Evolutionary conservation across 2,797 vertebrate species (phyloP).

Genomic region (Neosilurus mollespiculum): DNA sequence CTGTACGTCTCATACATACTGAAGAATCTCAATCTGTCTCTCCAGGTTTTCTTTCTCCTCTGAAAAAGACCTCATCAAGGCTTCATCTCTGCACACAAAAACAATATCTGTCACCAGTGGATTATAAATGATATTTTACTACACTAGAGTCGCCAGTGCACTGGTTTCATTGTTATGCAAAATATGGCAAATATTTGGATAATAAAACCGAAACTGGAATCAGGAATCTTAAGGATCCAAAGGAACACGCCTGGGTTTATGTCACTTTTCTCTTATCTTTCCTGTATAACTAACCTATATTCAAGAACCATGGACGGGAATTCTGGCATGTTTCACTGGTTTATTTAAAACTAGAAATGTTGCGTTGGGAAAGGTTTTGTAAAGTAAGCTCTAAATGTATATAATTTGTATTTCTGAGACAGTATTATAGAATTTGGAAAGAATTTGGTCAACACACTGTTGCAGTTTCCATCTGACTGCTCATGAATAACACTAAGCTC

Average conservation of each 20-base stretch:
- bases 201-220: neutral
- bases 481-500: neutral
- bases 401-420: neutral
- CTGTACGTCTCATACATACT: constrained; percentile 75
- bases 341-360: neutral
- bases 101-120: neutral
- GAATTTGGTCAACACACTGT: neutral
- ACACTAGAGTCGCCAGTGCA: neutral
- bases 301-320: neutral
- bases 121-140: neutral
- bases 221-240: neutral
- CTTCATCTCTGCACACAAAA: constrained; percentile 80
- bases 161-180: neutral
- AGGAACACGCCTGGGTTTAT: no score
- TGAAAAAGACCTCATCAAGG: constrained; percentile 85
- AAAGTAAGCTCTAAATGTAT: neutral
- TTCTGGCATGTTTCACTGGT: neutral
- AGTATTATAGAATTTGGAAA: neutral
- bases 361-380: neutral
- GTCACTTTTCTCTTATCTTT: neutral
- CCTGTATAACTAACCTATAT: neutral
- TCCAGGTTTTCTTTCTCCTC: constrained; percentile 89
- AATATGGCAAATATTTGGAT: neutral
- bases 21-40: constrained; percentile 91
- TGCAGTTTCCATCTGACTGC: constrained; percentile 8